These are phyloP conservation scores for Ptycholaimellus sp. DNA, from an alignment of 2,888 invertebrate genomes.

Conservation along the genomic window DNA sequence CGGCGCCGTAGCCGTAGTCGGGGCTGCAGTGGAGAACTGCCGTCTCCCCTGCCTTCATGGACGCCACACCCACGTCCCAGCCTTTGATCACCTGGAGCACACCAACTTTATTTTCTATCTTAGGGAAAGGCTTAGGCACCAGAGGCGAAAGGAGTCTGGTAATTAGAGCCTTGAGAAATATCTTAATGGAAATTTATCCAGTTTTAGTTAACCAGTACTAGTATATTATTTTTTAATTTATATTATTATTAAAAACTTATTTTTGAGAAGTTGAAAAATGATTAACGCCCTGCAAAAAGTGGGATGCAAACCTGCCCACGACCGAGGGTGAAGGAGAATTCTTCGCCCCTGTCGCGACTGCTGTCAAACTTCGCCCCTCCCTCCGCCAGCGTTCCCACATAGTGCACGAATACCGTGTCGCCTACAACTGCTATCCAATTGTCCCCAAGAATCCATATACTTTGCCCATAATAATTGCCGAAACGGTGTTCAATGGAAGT, in stretches of 20 bases:
- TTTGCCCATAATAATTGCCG: too few species aligned
- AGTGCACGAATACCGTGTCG: too few species aligned
- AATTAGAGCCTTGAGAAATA: neutral
- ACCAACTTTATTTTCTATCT: neutral
- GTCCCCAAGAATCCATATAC: too few species aligned
- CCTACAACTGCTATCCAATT: too few species aligned
- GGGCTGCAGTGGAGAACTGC: constrained; percentile 57
- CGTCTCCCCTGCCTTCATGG: constrained; percentile 59
- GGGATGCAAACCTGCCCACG: constrained; percentile 45
- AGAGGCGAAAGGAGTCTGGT: too few species aligned
- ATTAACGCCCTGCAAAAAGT: too few species aligned
- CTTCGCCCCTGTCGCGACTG: constrained; percentile 52
- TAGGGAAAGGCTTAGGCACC: too few species aligned
- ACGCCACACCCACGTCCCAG: constrained; percentile 75
- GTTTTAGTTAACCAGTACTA: neutral
- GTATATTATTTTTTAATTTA: neutral
- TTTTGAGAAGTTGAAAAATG: too few species aligned
- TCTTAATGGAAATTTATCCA: neutral
- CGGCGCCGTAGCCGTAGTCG: constrained; percentile 65
- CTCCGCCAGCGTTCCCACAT: constrained; percentile 50
- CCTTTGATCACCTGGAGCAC: constrained; percentile 17
- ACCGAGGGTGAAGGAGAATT: constrained; percentile 64
- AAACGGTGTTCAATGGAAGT: too few species aligned
- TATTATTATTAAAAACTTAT: neutral
- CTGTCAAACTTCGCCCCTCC: constrained; percentile 81